These are phyloP conservation scores for Salmo trutta DNA, from an alignment of 2,797 vertebrate genomes.

Conservation along the genomic window DNA sequence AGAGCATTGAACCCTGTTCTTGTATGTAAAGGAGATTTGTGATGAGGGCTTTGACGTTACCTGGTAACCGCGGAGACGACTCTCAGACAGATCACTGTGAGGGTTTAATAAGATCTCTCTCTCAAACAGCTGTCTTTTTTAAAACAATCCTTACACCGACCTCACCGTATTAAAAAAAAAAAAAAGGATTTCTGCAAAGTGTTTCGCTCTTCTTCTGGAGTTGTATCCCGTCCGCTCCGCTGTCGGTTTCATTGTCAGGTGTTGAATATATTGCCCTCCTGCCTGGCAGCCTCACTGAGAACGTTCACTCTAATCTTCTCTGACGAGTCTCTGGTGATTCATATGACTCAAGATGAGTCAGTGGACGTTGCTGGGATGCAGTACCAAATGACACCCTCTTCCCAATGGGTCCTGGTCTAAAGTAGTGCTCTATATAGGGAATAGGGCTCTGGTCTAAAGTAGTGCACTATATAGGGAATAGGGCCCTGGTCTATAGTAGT, in stretches of 20 bases:
- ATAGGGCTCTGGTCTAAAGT: too few relatives aligned
- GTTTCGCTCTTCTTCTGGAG: slow-evolving; percentile 32
- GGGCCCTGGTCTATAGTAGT: too few relatives aligned
- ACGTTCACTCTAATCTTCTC: neutral
- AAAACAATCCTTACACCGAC: slow-evolving; percentile 35
- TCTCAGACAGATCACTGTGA: slow-evolving; percentile 45
- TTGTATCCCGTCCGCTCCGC: slow-evolving; percentile 42
- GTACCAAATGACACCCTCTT: neutral
- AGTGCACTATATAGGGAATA: neutral
- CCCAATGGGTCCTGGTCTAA: neutral
- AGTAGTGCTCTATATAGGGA: neutral
- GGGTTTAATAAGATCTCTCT: slow-evolving; percentile 46
- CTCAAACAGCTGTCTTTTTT: slow-evolving; percentile 31
- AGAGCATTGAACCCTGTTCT: slow-evolving; percentile 9
- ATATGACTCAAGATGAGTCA: slow-evolving; percentile 1
- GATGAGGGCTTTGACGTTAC: slow-evolving; percentile 35
- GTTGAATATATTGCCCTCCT: slow-evolving; percentile 9
- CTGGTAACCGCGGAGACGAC: slow-evolving; percentile 45
- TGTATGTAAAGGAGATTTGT: slow-evolving; percentile 31
- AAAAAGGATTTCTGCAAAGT: slow-evolving; percentile 50
- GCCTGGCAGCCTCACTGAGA: slow-evolving; percentile 2
- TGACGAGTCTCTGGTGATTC: neutral
- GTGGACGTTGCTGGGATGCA: neutral
- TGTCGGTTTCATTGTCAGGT: slow-evolving; percentile 32
- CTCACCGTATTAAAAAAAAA: slow-evolving; percentile 20